These are phyloP conservation scores for Notoglanidium macrostoma DNA, from an alignment of 2,797 vertebrate species.

Conservation along the genomic window DNA sequence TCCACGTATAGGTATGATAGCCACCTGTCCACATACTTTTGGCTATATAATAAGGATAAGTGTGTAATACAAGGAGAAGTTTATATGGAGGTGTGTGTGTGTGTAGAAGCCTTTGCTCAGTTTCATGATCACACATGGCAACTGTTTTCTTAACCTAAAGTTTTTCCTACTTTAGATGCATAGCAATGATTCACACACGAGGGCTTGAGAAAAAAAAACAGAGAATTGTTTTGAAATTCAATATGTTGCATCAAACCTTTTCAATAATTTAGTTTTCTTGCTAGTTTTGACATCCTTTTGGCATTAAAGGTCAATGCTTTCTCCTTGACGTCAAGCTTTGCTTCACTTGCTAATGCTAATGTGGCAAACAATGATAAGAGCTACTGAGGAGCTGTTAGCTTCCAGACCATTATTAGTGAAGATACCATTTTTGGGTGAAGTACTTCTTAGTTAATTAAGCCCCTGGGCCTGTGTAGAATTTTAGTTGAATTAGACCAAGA, in stretches of 20 bases:
- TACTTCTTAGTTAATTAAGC: not conserved
- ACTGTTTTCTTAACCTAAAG: not conserved
- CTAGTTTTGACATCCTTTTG: not conserved
- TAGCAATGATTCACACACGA: not conserved
- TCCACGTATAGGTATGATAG: not conserved
- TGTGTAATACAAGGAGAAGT: too few relatives aligned
- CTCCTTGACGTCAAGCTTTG: not conserved
- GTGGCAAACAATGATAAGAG: not conserved
- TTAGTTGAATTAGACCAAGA: not conserved
- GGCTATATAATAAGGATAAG: too few relatives aligned
- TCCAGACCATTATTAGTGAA: not conserved
- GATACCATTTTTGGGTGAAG: not conserved
- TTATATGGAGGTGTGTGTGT: not conserved
- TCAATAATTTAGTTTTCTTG: not conserved
- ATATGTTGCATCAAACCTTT: not conserved
- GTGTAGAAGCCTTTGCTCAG: not conserved
- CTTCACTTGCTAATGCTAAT: not conserved
- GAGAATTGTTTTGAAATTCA: not conserved
- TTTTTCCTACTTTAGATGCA: not conserved
- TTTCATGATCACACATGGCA: not conserved
- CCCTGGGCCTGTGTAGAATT: slow-evolving; percentile 1
- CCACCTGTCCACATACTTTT: not conserved
- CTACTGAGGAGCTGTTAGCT: not conserved
- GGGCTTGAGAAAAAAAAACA: not conserved
- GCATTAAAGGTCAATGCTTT: not conserved